These are phyloP conservation scores for Stenodera caucasica DNA, from an alignment of 2,888 invertebrate genomes.

Conservation along the genomic window DNA sequence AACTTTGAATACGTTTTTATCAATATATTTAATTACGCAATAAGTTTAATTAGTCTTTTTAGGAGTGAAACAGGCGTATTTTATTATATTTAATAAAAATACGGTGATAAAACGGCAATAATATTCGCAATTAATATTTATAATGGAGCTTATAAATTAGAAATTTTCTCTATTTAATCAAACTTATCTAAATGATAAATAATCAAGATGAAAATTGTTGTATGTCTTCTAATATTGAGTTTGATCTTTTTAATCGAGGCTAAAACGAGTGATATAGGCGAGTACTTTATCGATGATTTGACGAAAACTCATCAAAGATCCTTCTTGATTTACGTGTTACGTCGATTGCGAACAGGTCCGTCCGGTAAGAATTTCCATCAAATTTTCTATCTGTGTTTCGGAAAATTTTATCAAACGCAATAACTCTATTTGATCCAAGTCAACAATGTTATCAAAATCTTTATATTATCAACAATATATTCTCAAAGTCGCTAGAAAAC, in stretches of 20 bases:
- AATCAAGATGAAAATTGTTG: background rate
- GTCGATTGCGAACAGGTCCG: too few relatives aligned
- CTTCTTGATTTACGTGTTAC: too few relatives aligned
- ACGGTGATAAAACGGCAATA: background rate
- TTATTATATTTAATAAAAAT: background rate
- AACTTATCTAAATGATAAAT: too few relatives aligned
- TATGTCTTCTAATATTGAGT: background rate
- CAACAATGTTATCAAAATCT: constrained; percentile 10
- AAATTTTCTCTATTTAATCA: too few relatives aligned
- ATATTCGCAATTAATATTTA: background rate
- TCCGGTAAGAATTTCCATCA: background rate
- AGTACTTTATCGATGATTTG: too few relatives aligned
- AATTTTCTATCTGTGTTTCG: background rate
- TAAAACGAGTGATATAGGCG: too few relatives aligned
- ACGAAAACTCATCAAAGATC: too few relatives aligned
- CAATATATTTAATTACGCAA: too few relatives aligned
- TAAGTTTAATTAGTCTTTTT: too few relatives aligned
- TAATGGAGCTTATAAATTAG: too few relatives aligned
- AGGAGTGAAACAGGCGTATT: too few relatives aligned
- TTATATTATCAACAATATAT: background rate
- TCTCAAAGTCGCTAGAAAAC: background rate
- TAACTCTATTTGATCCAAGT: background rate
- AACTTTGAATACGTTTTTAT: too few relatives aligned
- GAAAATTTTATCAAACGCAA: background rate
- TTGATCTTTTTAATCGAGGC: background rate